Conservation (phyloP, 2,888 invertebrate genomes). For the Drosophila putrida region DNA sequence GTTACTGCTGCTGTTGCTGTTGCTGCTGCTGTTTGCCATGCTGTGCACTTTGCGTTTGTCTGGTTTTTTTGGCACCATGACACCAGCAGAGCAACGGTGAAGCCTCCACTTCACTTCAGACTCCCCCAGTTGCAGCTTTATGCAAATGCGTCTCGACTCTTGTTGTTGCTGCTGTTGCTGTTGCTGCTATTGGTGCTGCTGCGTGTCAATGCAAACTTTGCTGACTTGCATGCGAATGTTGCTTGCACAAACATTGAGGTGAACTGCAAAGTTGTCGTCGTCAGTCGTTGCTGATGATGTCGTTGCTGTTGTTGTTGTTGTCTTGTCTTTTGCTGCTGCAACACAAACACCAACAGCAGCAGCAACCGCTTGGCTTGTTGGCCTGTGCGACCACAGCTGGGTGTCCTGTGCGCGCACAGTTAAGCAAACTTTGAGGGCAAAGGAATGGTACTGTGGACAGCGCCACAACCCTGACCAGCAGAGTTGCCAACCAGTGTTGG, state of each 20-base stretch:
- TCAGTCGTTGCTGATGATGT: constrained; percentile 61
- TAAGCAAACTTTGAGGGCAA: constrained; percentile 74
- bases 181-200: constrained; percentile 66
- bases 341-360: constrained; percentile 67
- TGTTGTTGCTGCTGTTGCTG: constrained; percentile 48
- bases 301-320: constrained; percentile 65
- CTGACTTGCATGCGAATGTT: constrained; percentile 84
- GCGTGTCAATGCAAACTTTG: constrained; percentile 84
- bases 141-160: constrained; percentile 80
- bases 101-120: constrained; percentile 34
- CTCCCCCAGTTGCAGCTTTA: constrained; percentile 77
- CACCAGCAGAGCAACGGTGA: constrained; percentile 72
- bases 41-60: constrained; percentile 78
- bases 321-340: constrained; percentile 64
- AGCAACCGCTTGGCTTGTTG: constrained; percentile 75
- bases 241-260: constrained; percentile 83
- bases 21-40: constrained; percentile 68
- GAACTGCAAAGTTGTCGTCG: constrained; percentile 79
- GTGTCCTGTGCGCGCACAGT: constrained; percentile 79
- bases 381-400: constrained; percentile 74
- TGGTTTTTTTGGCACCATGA: constrained; percentile 76
- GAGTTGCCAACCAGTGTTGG: constrained; percentile 19
- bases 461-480: constrained; percentile 30
- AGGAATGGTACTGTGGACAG: constrained; percentile 47
- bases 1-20: constrained; percentile 55